Evolutionary conservation across 2,888 invertebrate genomes (phyloP).

Genomic region (Cotesia congregata): DNA sequence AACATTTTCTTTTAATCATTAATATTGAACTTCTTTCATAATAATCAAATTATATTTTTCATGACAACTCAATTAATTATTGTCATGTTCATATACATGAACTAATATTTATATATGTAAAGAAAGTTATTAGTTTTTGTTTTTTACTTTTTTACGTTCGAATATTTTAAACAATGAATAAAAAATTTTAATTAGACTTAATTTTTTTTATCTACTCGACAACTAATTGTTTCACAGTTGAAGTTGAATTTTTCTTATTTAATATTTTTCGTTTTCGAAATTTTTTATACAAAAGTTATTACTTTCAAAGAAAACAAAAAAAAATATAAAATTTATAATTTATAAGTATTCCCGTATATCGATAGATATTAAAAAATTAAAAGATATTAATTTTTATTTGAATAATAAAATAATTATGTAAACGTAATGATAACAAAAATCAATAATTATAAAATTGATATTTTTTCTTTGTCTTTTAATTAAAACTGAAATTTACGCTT

Average conservation of each 20-base stretch:
- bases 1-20: not conserved
- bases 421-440: no score
- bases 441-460: no score
- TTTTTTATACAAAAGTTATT: not conserved
- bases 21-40: not conserved
- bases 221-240: not conserved
- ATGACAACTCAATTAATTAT: not conserved
- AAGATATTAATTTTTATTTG: no score
- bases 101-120: not conserved
- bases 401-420: no score
- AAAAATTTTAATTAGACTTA: not conserved
- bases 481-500: no score
- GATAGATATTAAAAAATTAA: no score
- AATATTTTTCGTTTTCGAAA: not conserved
- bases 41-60: not conserved
- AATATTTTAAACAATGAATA: not conserved
- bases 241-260: not conserved
- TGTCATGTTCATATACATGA: not conserved
- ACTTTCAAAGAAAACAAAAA: not conserved
- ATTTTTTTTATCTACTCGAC: not conserved
- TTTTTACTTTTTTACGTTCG: not conserved
- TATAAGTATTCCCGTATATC: no score
- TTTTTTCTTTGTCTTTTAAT: no score
- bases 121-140: not conserved
- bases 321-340: no score